Evolutionary conservation across 2,888 invertebrate genomes (phyloP).

Genomic region (Drymonia ruficornis): DNA sequence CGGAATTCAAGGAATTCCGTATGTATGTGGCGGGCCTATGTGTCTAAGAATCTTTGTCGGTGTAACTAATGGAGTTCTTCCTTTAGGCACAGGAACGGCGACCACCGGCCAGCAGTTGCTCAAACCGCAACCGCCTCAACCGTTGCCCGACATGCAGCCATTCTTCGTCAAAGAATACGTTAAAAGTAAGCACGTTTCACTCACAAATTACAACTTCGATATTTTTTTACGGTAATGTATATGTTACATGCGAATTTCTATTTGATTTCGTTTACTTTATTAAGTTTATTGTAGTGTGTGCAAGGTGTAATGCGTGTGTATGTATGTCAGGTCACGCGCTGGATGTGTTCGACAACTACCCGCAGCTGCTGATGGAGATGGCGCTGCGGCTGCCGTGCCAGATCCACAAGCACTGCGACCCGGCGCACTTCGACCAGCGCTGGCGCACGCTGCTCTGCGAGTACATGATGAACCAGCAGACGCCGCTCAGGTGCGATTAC

Average conservation of each 20-base stretch:
- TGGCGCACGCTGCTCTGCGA: slow-evolving; percentile 95
- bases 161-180: slow-evolving; percentile 97
- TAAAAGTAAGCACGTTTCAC: slow-evolving; percentile 82
- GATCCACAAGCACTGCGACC: slow-evolving; percentile 92
- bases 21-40: no score
- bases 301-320: background rate
- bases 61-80: background rate
- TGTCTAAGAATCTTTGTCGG: no score
- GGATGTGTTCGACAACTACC: slow-evolving; percentile 97
- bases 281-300: no score
- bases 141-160: slow-evolving; percentile 97
- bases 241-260: no score
- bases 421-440: slow-evolving; percentile 84
- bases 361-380: slow-evolving; percentile 97
- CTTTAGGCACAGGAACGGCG: slow-evolving; percentile 58
- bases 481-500: slow-evolving; percentile 87
- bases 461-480: slow-evolving; percentile 97
- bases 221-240: no score
- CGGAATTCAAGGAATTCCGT: no score
- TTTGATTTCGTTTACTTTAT: no score
- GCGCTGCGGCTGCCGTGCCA: slow-evolving; percentile 97
- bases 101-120: slow-evolving; percentile 88
- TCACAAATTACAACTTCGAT: background rate
- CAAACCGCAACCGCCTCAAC: slow-evolving; percentile 91
- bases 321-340: slow-evolving; percentile 88